A percentile compares a stretch with the other conserved stretches of the same genome.
Evolutionary conservation across 2,113 vertebrate species (phyloP).

Genomic region (Plotosus lineatus): DNA sequence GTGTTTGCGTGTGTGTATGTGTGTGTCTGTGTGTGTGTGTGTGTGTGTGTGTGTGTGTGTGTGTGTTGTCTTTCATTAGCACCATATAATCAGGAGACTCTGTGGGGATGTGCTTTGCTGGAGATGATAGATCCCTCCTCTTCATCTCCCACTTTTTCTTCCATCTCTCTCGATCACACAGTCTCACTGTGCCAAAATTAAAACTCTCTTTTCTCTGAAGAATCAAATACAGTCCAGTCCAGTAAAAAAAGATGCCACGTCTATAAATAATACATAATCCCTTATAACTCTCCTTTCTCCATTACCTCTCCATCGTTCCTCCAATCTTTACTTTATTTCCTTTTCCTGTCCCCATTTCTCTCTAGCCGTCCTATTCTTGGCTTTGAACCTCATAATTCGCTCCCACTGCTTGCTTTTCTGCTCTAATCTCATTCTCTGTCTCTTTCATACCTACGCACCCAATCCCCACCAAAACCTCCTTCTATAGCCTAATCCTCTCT

Average conservation of each 20-base stretch:
- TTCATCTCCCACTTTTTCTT: slow-evolving; percentile 46
- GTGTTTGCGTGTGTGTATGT: neutral
- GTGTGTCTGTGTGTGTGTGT: slow-evolving; percentile 15
- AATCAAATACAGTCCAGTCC: slow-evolving; percentile 62
- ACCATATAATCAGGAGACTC: slow-evolving; percentile 65
- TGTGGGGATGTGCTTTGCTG: slow-evolving; percentile 44
- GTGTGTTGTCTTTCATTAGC: slow-evolving; percentile 31
- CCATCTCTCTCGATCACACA: slow-evolving; percentile 31
- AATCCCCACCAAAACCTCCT: slow-evolving; percentile 27
- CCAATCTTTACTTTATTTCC: slow-evolving; percentile 28
- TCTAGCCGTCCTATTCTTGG: slow-evolving; percentile 39
- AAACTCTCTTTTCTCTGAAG: slow-evolving; percentile 60
- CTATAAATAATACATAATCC: slow-evolving; percentile 76
- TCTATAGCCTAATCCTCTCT: slow-evolving; percentile 35
- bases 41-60: slow-evolving; percentile 19
- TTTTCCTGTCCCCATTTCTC: slow-evolving; percentile 35
- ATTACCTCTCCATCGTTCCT: slow-evolving; percentile 59
- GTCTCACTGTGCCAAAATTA: slow-evolving; percentile 65
- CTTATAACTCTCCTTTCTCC: slow-evolving; percentile 65
- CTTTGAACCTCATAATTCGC: slow-evolving; percentile 41
- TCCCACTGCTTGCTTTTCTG: slow-evolving; percentile 38
- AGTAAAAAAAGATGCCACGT: slow-evolving; percentile 51
- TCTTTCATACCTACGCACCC: slow-evolving; percentile 44
- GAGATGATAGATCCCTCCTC: slow-evolving; percentile 64
- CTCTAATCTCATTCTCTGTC: slow-evolving; percentile 46